Base-by-base conservation (phyloP, 2,797 vertebrate species). In the Galagoides demidoff region DNA sequence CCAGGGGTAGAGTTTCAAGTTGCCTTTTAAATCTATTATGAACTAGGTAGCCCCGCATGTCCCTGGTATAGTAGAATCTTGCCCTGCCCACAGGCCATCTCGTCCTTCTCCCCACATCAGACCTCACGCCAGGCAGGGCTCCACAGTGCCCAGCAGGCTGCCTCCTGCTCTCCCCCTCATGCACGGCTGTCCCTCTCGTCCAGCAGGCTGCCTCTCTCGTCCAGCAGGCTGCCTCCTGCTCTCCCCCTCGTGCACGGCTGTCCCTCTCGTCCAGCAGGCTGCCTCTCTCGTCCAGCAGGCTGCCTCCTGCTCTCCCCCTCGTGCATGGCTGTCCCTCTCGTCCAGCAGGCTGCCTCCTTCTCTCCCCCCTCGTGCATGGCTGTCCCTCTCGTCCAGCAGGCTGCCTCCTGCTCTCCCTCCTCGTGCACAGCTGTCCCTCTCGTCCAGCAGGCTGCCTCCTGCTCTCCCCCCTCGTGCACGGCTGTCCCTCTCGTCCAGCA, bases 81-180 rank as follows among this genome's bases (percentile, higher is more conserved):
- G n/a, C 13, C 39, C 6, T 4, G 1, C 3, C 25, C 17, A 2
- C 2, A 13, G 5, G 37, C 2, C 4, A 13, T 17, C 16, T 34
- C 19, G 23, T 29, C 31, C 27, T 66, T 61, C 49, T 17, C 11
- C 19, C 34, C 27, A 39, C 5, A 2, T 17, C 31, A 11, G 31
- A 22, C 14, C 11, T 34, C 9, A 22, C 1, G 23, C 11, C 31
- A 45, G 64, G 27, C 4, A 6, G 3, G 12, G 5, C 12, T 11
- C 14, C 37, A 55, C 22, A 2, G 1, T 1, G 11, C 27, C 19
- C 7, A 1, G 14, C 7, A 23, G 2, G 7, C 37, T 5, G 3
- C 13, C 12, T 84, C 57, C 59, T 27, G 17, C 4, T 52, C 13
- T 31, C 81, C 25, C 7, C 52, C 52, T 25, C 22, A 13, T 22